Percentiles rank a stretch among this genome's conserved stretches.
phyloP scores from a whole-genome alignment of 2,888 invertebrate genomes.

The Tribolium freemani region DNA sequence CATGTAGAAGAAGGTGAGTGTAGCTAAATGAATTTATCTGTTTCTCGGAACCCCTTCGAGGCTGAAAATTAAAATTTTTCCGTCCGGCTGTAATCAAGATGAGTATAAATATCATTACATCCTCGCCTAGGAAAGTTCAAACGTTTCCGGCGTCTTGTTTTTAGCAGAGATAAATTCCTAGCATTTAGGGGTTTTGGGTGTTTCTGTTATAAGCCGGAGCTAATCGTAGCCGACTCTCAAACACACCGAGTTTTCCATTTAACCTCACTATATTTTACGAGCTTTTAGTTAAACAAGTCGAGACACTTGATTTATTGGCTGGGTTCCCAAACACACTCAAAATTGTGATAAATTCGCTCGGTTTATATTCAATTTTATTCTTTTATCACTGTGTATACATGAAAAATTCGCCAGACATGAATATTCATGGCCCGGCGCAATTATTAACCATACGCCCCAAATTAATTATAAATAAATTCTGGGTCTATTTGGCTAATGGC shows the following conservation, averaged over 20 bases:
- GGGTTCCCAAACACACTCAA: conserved; percentile 21
- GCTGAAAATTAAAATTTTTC: not conserved
- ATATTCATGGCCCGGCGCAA: conserved; percentile 8
- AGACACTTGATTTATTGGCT: conserved; percentile 57
- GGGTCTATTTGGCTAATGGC: not conserved
- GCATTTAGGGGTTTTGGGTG: not conserved
- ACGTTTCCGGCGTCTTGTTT: not conserved
- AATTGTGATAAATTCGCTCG: conserved; percentile 19
- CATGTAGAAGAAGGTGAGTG: conserved; percentile 46
- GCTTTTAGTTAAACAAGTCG: conserved; percentile 62
- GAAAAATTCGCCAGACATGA: conserved; percentile 1
- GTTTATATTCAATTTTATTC: conserved; percentile 30
- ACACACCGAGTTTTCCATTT: conserved; percentile 45
- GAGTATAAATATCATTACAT: not conserved
- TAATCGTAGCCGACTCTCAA: conserved; percentile 20
- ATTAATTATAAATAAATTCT: not conserved
- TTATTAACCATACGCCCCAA: conserved; percentile 1
- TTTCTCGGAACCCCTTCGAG: not conserved
- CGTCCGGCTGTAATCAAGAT: not conserved
- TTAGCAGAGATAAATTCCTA: not conserved
- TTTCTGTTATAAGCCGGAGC: conserved; percentile 16
- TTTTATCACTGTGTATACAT: conserved; percentile 16
- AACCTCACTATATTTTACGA: conserved; percentile 61
- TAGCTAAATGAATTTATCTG: not conserved
- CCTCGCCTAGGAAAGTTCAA: not conserved